These are phyloP conservation scores for Saturnia pavonia DNA, from an alignment of 2,888 invertebrate species.

Conservation along the genomic window DNA sequence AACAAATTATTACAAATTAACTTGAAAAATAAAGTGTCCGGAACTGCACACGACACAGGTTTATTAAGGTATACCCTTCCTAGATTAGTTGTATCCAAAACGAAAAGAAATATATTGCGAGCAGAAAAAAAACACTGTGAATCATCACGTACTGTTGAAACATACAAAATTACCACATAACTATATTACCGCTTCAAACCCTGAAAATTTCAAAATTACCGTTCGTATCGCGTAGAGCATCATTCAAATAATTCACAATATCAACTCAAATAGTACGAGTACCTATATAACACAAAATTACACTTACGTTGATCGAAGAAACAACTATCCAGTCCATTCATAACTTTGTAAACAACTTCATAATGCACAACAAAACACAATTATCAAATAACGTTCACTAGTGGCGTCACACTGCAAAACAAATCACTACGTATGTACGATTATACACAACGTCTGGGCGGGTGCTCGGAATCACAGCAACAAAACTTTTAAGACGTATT, in stretches of 20 bases:
- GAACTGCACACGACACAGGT: no score
- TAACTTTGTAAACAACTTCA: conserved; percentile 76
- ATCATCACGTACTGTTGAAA: not conserved
- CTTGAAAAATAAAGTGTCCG: not conserved
- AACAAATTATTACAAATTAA: not conserved
- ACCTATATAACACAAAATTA: conserved; percentile 26
- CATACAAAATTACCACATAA: not conserved
- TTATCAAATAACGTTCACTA: conserved; percentile 44
- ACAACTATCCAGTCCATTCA: conserved; percentile 82
- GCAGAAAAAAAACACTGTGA: no score
- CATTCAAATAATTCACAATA: not conserved
- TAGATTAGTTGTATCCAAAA: no score
- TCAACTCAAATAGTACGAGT: not conserved
- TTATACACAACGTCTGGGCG: conserved; percentile 72
- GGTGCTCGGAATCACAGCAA: conserved; percentile 47
- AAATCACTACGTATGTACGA: conserved; percentile 72
- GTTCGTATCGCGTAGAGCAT: not conserved
- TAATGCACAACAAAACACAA: conserved; percentile 76
- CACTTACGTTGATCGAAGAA: conserved; percentile 82
- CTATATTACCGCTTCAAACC: not conserved
- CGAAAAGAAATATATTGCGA: not conserved
- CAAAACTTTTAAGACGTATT: conserved; percentile 45
- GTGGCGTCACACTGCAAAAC: conserved; percentile 69
- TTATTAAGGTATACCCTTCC: no score
- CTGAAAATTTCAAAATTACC: not conserved